Evolutionary conservation across 2,888 invertebrate genomes (phyloP).

Genomic region (Cybosia mesomella): DNA sequence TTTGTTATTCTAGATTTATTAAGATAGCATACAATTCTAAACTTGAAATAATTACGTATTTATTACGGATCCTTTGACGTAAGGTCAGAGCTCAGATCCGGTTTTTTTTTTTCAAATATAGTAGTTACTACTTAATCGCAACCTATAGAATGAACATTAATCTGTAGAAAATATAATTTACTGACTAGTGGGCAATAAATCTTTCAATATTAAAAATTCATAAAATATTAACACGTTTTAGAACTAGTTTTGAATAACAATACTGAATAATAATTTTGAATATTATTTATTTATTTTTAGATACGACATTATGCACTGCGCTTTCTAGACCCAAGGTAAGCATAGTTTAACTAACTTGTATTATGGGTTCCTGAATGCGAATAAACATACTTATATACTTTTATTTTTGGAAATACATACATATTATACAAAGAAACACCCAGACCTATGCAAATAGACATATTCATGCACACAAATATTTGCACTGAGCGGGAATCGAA

Average conservation of each 20-base stretch:
- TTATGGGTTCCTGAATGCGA: too few species aligned
- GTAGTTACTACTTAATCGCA: constrained; percentile 52
- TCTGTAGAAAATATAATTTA: constrained; percentile 54
- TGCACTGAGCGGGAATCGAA: too few species aligned
- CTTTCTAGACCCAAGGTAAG: too few species aligned
- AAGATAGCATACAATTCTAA: constrained; percentile 23
- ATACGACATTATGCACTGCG: too few species aligned
- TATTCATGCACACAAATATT: too few species aligned
- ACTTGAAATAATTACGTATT: constrained; percentile 34
- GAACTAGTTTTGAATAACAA: constrained; percentile 40
- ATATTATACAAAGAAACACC: too few species aligned
- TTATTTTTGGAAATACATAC: too few species aligned
- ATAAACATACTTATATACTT: too few species aligned
- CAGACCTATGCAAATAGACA: too few species aligned
- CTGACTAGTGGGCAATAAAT: constrained; percentile 47
- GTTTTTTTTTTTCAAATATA: constrained; percentile 47
- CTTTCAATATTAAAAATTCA: constrained; percentile 46
- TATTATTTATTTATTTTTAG: too few species aligned
- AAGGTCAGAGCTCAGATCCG: constrained; percentile 40
- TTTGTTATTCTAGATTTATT: constrained; percentile 28
- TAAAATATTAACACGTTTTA: constrained; percentile 39
- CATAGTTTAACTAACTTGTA: too few species aligned
- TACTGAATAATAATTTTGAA: too few species aligned
- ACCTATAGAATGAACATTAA: constrained; percentile 50
- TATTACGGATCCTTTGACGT: constrained; percentile 44